A percentile compares a stretch with the other conserved stretches of the same genome.
These are phyloP conservation scores for Clupea harengus DNA, from an alignment of 2,113 vertebrate genomes.

Conservation along the genomic window DNA sequence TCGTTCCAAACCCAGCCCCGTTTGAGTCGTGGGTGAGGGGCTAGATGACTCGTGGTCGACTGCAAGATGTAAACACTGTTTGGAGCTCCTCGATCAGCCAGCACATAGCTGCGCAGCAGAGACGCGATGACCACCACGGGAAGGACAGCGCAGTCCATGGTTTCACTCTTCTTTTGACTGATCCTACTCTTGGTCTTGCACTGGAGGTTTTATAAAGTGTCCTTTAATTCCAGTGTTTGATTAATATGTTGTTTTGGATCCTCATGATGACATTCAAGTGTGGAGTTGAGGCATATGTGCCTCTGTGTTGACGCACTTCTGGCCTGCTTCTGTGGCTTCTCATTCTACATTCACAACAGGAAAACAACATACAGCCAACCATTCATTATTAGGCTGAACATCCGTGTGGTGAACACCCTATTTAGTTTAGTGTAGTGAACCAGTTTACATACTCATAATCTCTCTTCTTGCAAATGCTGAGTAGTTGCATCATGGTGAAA, in stretches of 20 bases:
- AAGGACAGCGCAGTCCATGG: constrained; percentile 55
- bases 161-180: constrained; percentile 1
- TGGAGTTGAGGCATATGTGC: not conserved
- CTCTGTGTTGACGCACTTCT: constrained; percentile 32
- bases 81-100: constrained; percentile 48
- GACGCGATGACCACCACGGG: constrained; percentile 57
- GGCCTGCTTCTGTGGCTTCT: constrained; percentile 46
- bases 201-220: not conserved
- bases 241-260: not conserved
- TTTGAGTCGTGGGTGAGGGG: constrained; percentile 67
- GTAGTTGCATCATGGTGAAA: too few species aligned
- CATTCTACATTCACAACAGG: not conserved
- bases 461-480: too few species aligned
- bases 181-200: constrained; percentile 31
- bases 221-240: not conserved
- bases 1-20: constrained; percentile 84
- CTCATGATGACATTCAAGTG: not conserved
- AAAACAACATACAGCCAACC: not conserved
- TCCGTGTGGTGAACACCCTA: too few species aligned
- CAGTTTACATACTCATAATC: too few species aligned
- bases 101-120: constrained; percentile 60
- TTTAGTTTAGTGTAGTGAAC: too few species aligned
- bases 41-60: constrained; percentile 28
- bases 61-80: constrained; percentile 40
- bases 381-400: too few species aligned